Base-by-base conservation (phyloP, 2,113 vertebrate genomes). In the Petromus typicus region DNA sequence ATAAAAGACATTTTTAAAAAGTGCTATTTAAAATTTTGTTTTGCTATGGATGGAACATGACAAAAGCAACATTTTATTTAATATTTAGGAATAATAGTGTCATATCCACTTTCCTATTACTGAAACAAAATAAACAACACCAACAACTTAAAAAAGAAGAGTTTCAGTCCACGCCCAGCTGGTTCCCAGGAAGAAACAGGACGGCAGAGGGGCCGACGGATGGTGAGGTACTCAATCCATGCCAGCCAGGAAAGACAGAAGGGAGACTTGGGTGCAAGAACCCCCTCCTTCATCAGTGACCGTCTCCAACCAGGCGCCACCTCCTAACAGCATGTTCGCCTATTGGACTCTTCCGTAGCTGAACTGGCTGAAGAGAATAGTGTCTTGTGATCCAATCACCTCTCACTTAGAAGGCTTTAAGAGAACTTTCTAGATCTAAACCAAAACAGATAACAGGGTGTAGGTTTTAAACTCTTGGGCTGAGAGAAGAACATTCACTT, bases 11-110 rank as follows among this genome's bases (percentile, higher is more conserved):
- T 40, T 43, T 83, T 89, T 23, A 4, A 7, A 84, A 75, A 73
- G 59, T 81, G 30, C 30, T 82, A 48, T 66, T 92, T 32, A 76
- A 90, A 82, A 86, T 8, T 83, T n/a, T 93, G 32, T 89, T 93
- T 95, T 66, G 27, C 45, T 66, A 67, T 40, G 30, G 40, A 82
- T 86, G 34, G 54, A 93, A 32, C 73, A 48, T 92, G 34, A 54
- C 7, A 57, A 69, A 87, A 75, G 61, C 13, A 56, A 43, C 22
- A 59, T 48, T 48, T 6, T 87, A 11, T 59, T 17, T 61, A 88
- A 67, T 56, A 23, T 56, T 90, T 56, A 79, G n/a, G 32, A 95
- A 82, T 48, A 54, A 69, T 45, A 56, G 37, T 43, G 40, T 18
- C 37, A 43, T 73, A 27, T 37, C 37, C 40, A 73, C 40, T 43